These are phyloP conservation scores for Fissipunctia ypsillon DNA, from an alignment of 2,888 invertebrate genomes.

Conservation along the genomic window DNA sequence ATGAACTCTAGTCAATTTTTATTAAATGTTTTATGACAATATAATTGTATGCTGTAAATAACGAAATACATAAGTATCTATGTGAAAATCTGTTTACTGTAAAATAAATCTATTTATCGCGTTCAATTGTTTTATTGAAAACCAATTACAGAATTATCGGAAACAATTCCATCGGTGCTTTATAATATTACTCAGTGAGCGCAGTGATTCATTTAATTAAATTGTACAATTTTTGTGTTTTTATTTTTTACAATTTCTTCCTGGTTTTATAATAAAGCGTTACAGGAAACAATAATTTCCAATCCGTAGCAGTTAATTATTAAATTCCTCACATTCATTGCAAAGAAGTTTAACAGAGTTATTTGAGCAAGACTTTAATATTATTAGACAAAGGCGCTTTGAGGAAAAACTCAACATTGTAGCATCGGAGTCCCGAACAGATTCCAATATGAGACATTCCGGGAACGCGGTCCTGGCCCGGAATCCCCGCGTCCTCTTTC, in stretches of 20 bases:
- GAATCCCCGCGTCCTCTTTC: conserved; percentile 69
- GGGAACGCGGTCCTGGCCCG: conserved; percentile 68
- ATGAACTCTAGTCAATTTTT: conserved; percentile 89
- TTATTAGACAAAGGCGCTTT: conserved; percentile 62
- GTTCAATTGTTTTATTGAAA: conserved; percentile 57
- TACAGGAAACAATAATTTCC: not conserved
- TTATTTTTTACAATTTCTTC: conserved; percentile 4
- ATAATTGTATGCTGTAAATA: conserved; percentile 87
- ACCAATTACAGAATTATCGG: not conserved
- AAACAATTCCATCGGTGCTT: not conserved
- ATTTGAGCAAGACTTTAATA: conserved; percentile 63
- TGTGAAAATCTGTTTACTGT: conserved; percentile 83
- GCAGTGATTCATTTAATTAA: not conserved
- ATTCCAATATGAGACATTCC: conserved; percentile 81
- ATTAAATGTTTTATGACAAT: conserved; percentile 89
- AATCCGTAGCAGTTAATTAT: conserved; percentile 18
- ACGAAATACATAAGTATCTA: conserved; percentile 75
- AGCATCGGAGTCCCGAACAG: conserved; percentile 68
- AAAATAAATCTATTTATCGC: conserved; percentile 85
- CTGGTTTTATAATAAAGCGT: not conserved
- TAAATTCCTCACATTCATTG: conserved; percentile 42
- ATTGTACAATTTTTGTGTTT: not conserved
- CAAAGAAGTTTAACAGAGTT: conserved; percentile 36
- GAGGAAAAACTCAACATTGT: conserved; percentile 72
- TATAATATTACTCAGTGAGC: not conserved